Evolutionary conservation across 2,797 vertebrate species (phyloP).

Genomic region (Lacerta bilineata): DNA sequence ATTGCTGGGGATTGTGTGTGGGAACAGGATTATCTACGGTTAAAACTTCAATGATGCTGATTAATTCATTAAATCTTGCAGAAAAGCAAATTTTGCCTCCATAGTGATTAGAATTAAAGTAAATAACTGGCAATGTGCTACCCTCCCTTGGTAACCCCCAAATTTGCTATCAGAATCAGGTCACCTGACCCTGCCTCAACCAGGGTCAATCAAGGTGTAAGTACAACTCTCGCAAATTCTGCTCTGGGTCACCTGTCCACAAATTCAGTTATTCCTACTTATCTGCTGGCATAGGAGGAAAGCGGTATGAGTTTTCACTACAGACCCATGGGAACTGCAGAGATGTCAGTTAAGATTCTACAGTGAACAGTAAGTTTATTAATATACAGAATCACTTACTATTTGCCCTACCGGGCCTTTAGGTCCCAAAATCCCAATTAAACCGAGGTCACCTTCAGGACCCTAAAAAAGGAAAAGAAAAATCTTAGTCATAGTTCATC

Average conservation of each 20-base stretch:
- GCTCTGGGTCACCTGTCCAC: background rate
- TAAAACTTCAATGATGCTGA: background rate
- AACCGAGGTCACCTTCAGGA: conserved; percentile 88
- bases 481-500: conserved; percentile 13
- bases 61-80: background rate
- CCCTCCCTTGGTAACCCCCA: background rate
- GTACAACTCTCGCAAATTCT: background rate
- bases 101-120: background rate
- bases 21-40: background rate
- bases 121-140: background rate
- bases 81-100: background rate
- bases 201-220: background rate
- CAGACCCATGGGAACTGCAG: background rate
- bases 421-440: conserved; percentile 87
- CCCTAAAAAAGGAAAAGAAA: conserved; percentile 82
- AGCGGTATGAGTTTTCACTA: background rate
- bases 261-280: background rate
- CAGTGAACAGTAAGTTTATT: background rate
- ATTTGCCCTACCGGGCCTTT: conserved; percentile 90
- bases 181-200: background rate
- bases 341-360: background rate
- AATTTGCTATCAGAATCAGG: background rate
- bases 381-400: conserved; percentile 82
- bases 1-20: background rate
- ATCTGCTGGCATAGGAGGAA: background rate